Conservation (phyloP, 2,797 vertebrate species). For the Notamacropus eugenii region DNA sequence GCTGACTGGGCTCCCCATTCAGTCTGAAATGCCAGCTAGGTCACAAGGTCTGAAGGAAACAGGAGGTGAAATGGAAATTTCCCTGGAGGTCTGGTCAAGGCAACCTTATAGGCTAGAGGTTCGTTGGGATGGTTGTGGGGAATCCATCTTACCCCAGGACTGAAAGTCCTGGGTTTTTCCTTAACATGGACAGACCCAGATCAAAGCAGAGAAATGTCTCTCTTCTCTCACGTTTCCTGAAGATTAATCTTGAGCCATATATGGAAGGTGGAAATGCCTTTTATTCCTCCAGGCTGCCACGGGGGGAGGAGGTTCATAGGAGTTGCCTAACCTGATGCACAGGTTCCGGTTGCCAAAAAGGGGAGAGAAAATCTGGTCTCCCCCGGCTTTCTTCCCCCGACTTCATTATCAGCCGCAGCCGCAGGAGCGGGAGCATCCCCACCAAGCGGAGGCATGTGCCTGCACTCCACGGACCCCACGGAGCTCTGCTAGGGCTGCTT, state of each 20-base stretch:
- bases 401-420: neutral
- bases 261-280: neutral
- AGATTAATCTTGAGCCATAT: neutral
- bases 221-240: neutral
- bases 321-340: neutral
- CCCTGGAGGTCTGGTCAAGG: neutral
- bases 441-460: neutral
- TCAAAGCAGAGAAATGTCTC: neutral
- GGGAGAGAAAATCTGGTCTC: neutral
- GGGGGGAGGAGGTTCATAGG: neutral
- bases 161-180: neutral
- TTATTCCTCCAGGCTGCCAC: neutral
- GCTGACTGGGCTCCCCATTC: neutral
- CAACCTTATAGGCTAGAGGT: neutral
- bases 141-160: neutral
- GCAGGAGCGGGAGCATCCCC: neutral
- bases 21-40: neutral
- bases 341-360: neutral
- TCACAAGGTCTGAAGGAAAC: neutral
- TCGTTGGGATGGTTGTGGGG: neutral
- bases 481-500: constrained; percentile 41
- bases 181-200: neutral
- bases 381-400: neutral
- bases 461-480: neutral
- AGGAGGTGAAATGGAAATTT: neutral